Evolutionary conservation across 2,113 vertebrate species (phyloP).

Genomic region (Erythrocebus patas): DNA sequence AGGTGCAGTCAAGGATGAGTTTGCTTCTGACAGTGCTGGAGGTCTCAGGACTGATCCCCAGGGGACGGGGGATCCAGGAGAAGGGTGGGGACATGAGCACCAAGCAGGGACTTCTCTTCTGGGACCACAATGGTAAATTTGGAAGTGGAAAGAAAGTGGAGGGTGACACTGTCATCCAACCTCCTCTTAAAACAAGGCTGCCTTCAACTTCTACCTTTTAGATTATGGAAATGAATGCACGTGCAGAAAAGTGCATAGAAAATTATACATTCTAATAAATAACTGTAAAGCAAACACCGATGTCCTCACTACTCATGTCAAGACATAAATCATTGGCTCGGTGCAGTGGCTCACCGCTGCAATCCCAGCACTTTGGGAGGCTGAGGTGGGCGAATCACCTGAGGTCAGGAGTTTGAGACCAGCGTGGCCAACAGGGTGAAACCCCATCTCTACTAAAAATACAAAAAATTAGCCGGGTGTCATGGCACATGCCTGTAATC

Average conservation of each 20-base stretch:
- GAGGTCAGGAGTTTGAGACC: too few species aligned
- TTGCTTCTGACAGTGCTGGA: neutral
- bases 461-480: too few species aligned
- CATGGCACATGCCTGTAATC: too few species aligned
- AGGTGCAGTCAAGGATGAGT: neutral
- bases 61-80: neutral
- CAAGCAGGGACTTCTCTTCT: neutral
- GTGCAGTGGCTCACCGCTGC: too few species aligned
- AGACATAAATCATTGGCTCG: neutral
- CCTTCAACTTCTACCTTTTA: neutral
- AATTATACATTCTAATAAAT: neutral
- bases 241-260: neutral
- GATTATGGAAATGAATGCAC: neutral
- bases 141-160: neutral
- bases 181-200: neutral
- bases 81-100: neutral
- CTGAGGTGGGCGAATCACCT: too few species aligned
- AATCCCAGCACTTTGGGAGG: too few species aligned
- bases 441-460: too few species aligned
- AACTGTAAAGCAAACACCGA: neutral
- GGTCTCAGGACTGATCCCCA: neutral
- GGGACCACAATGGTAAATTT: neutral
- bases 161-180: neutral
- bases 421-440: too few species aligned
- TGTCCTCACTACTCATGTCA: neutral